phyloP scores from a whole-genome alignment of 2,888 invertebrate genomes.

The Colostygia pectinataria region DNA sequence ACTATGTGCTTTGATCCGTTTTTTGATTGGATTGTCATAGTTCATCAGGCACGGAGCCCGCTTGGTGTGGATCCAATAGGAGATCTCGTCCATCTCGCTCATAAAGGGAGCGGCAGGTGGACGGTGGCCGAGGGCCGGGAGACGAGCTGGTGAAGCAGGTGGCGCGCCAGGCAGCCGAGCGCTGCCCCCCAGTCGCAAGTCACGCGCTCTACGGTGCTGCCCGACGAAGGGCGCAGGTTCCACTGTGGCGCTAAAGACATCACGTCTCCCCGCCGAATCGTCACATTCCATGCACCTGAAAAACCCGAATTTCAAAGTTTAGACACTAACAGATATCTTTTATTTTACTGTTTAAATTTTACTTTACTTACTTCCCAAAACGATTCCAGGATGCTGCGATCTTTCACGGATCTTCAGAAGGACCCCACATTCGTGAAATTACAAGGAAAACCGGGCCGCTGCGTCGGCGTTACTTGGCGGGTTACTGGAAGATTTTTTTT shows the following conservation, averaged over 20 bases:
- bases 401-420: background rate
- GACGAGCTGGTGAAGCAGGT: slow-evolving; percentile 46
- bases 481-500: slow-evolving; percentile 5
- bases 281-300: slow-evolving; percentile 70
- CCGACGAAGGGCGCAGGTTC: slow-evolving; percentile 25
- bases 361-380: slow-evolving; percentile 27
- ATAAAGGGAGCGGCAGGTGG: slow-evolving; percentile 59
- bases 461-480: slow-evolving; percentile 23
- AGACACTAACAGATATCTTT: slow-evolving; percentile 3
- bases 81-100: slow-evolving; percentile 76
- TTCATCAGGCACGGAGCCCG: slow-evolving; percentile 74
- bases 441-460: slow-evolving; percentile 33
- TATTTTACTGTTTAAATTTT: background rate
- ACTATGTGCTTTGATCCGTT: slow-evolving; percentile 53
- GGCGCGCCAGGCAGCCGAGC: slow-evolving; percentile 47
- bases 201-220: slow-evolving; percentile 31
- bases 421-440: slow-evolving; percentile 19
- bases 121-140: slow-evolving; percentile 15
- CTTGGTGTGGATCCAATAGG: slow-evolving; percentile 74
- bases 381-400: slow-evolving; percentile 3
- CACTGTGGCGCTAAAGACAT: slow-evolving; percentile 26
- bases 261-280: slow-evolving; percentile 35
- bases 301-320: slow-evolving; percentile 28
- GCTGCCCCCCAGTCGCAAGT: slow-evolving; percentile 29
- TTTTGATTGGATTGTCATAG: slow-evolving; percentile 62